phyloP scores from a whole-genome alignment of 2,113 vertebrate species.

The Scartelaos histophorus region DNA sequence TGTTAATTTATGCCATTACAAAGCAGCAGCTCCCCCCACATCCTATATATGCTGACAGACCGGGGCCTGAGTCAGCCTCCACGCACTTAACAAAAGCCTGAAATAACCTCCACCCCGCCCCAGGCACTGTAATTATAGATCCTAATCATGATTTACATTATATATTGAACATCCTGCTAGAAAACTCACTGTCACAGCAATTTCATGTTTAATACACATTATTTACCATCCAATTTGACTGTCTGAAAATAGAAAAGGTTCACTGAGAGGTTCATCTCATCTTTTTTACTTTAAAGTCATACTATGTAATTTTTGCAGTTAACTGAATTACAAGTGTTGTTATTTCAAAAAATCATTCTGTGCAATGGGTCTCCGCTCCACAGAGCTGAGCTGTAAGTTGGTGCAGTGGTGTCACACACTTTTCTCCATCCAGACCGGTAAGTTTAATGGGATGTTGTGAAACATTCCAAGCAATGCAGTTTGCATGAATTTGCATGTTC shows the following conservation, averaged over 20 bases:
- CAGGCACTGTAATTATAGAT: slow-evolving; percentile 24
- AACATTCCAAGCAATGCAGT: not conserved
- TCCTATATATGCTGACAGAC: slow-evolving; percentile 51
- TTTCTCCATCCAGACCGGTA: too few relatives aligned
- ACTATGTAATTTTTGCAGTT: too few relatives aligned
- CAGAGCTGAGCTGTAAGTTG: too few relatives aligned
- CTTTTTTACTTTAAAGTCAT: not conserved
- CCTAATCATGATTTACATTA: slow-evolving; percentile 33
- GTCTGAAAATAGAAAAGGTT: not conserved
- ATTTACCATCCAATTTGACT: not conserved
- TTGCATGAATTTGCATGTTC: too few relatives aligned
- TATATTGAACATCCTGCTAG: not conserved
- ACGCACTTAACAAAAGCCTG: slow-evolving; percentile 56
- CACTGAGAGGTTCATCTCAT: not conserved
- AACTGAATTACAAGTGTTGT: too few relatives aligned
- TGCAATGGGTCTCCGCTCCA: too few relatives aligned
- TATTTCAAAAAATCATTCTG: too few relatives aligned
- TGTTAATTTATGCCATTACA: slow-evolving; percentile 61
- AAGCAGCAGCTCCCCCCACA: slow-evolving; percentile 59
- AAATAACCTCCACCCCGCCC: slow-evolving; percentile 46
- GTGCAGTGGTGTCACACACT: too few relatives aligned
- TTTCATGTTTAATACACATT: not conserved
- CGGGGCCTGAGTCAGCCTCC: slow-evolving; percentile 52
- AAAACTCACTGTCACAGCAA: not conserved
- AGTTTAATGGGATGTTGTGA: not conserved